Conservation (phyloP, 2,797 vertebrate genomes). For the Emys orbicularis region DNA sequence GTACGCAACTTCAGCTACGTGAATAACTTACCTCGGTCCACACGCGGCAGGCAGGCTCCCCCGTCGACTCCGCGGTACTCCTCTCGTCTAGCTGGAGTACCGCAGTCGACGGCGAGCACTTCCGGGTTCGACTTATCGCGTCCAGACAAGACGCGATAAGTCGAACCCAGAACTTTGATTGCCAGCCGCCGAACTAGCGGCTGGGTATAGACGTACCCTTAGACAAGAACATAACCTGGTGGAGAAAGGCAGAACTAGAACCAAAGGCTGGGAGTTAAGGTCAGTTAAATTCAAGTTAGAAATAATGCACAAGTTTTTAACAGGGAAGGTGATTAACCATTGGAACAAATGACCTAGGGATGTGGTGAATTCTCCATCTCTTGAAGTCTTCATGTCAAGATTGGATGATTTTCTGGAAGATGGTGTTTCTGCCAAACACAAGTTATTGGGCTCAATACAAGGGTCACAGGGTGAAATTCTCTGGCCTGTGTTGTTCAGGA, state of each 20-base stretch:
- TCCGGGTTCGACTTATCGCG: too few relatives aligned
- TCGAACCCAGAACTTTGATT: too few relatives aligned
- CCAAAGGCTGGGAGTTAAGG: not conserved
- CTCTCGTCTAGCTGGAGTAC: too few relatives aligned
- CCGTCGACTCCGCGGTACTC: too few relatives aligned
- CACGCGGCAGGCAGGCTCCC: too few relatives aligned
- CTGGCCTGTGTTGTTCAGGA: accelerated
- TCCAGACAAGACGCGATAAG: too few relatives aligned
- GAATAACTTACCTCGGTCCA: too few relatives aligned
- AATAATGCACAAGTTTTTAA: not conserved
- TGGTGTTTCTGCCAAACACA: not conserved
- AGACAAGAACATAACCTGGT: not conserved
- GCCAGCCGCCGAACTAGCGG: too few relatives aligned
- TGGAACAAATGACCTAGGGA: not conserved
- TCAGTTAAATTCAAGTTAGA: not conserved
- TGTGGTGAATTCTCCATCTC: not conserved
- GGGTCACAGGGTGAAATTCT: not conserved
- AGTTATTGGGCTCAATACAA: not conserved
- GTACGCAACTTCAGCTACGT: too few relatives aligned
- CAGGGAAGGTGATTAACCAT: not conserved
- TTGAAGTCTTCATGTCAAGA: not conserved
- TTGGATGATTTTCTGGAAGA: not conserved
- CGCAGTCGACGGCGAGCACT: too few relatives aligned
- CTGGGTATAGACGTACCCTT: too few relatives aligned
- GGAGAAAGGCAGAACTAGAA: not conserved